Evolutionary conservation across 2,888 invertebrate species (phyloP).

Genomic region (Hipparchia semele): DNA sequence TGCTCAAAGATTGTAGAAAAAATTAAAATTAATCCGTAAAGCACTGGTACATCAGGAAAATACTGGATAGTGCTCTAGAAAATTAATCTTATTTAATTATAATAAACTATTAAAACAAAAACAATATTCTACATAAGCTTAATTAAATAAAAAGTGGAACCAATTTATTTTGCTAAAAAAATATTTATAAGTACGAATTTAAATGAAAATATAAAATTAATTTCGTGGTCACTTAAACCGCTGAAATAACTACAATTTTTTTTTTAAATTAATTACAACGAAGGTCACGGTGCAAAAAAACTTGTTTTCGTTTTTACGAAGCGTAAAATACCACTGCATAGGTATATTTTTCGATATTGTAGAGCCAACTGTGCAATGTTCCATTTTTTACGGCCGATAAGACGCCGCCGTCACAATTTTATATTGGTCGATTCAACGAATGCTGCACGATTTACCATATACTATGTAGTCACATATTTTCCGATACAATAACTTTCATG

Average conservation of each 20-base stretch:
- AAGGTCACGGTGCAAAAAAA: background rate
- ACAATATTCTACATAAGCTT: background rate
- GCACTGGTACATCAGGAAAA: background rate
- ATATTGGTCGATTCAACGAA: conserved; percentile 48
- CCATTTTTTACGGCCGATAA: conserved; percentile 38
- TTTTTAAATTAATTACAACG: background rate
- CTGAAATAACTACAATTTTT: background rate
- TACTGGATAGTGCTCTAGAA: background rate
- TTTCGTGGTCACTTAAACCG: background rate
- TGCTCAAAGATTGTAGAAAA: background rate
- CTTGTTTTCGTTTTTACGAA: conserved; percentile 36
- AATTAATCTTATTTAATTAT: background rate
- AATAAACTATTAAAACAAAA: background rate
- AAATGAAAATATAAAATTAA: background rate
- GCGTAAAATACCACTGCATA: conserved; percentile 47
- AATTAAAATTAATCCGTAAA: background rate
- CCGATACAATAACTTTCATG: conserved; percentile 16
- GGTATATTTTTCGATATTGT: conserved; percentile 34
- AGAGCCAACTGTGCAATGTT: conserved; percentile 30
- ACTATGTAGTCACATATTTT: conserved; percentile 17
- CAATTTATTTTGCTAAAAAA: background rate
- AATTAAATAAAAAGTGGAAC: background rate
- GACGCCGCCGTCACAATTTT: conserved; percentile 29
- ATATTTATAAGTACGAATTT: background rate
- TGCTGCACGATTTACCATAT: conserved; percentile 42